These are phyloP conservation scores for Rhizomys pruinosus DNA, from an alignment of 2,113 vertebrate species.

Conservation along the genomic window DNA sequence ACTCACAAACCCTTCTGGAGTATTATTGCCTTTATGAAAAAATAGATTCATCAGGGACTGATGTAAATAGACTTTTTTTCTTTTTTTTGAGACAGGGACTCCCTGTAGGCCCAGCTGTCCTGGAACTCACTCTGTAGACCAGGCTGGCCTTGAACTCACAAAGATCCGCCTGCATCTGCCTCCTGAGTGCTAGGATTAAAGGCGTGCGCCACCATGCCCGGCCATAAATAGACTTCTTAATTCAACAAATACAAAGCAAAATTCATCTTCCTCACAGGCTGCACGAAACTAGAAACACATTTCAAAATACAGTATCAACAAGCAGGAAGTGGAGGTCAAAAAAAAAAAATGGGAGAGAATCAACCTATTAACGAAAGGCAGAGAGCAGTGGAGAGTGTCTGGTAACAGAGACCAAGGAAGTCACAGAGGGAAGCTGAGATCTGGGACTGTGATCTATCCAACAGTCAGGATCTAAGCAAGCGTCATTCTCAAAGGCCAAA, in stretches of 20 bases:
- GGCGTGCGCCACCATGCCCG: no score
- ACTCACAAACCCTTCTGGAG: constrained; percentile 32
- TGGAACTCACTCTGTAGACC: no score
- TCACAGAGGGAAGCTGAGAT: not conserved
- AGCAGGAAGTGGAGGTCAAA: constrained; percentile 19
- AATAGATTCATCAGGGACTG: constrained; percentile 55
- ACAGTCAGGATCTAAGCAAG: not conserved
- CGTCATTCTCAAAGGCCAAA: constrained; percentile 24
- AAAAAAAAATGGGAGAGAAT: no score
- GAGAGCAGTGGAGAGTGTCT: constrained; percentile 1
- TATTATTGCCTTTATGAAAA: constrained; percentile 51
- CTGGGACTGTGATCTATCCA: not conserved
- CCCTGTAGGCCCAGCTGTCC: no score
- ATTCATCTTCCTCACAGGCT: not conserved
- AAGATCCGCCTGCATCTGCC: no score
- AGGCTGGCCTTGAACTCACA: no score
- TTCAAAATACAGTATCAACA: constrained; percentile 38
- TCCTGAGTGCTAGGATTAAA: no score
- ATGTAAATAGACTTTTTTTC: constrained; percentile 14
- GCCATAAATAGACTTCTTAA: constrained; percentile 16
- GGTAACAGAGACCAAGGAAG: not conserved
- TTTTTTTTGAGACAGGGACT: no score
- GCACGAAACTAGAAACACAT: constrained; percentile 17
- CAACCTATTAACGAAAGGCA: no score
- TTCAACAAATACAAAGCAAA: constrained; percentile 34